Base-by-base conservation (phyloP, 2,113 vertebrate genomes). In the Psephotus haematonotus region DNA sequence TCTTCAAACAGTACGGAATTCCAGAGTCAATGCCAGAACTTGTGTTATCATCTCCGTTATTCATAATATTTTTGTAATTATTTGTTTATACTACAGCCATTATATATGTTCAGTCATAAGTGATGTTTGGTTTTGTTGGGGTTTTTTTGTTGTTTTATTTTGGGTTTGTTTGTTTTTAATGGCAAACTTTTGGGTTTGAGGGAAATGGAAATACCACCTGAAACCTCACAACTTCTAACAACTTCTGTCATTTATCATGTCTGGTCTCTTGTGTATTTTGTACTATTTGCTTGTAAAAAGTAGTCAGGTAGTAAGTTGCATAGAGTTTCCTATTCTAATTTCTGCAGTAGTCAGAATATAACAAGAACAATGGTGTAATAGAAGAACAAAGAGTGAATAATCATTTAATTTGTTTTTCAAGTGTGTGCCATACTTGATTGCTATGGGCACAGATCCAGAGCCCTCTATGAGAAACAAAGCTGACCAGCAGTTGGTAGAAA, bases 361-460 rank as follows among this genome's bases (percentile, higher is more conserved):
- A 60, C 6, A 84, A 62, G 52, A 93, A 81, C 9, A 75, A 24
- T 9, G 67, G 14, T 70, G 11, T 65, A 81, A 4, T 24, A 41
- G 37, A 88, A 85, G 27, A 74, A 35, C 35, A 72, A 82, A 84
- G 82, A 64, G 39, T 90, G 37, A 95, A 93, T 92, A 90, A 93
- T 71, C 0, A 65, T 86, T 87, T 89, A 3, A 4, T 94, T 92
- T 84, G 46, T 95, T 96, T 94, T 98, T 97, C 75, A 95, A 99
- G 99, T 99, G 99, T 97, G 99, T 99, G 78, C 99, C 99, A 1
- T 99, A 99, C 98, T 98, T 99, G 98, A 99, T 99, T 96, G 99
- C 99, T 88, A 99, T 99, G 99, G 99, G 99, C 97, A 99, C 99
- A 80, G 99, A 99, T 97, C 99, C 99, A 72, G 99, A 99, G 97